Evolutionary conservation across 2,888 invertebrate genomes (phyloP).

Genomic region (Plemyria rubiginata): DNA sequence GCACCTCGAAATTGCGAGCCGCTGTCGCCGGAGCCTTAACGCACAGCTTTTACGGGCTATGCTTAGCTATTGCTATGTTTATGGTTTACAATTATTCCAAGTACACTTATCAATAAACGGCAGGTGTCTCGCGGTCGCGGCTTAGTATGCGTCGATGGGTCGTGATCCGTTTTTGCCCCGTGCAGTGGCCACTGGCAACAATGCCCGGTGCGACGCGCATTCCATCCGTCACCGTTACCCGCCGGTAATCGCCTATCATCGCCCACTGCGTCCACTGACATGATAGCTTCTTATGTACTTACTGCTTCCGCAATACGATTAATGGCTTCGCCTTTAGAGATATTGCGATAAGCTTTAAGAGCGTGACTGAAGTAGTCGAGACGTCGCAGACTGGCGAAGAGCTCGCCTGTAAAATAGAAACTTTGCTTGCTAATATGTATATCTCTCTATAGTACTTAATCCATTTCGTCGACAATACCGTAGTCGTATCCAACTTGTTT

Average conservation of each 20-base stretch:
- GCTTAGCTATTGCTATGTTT: neutral
- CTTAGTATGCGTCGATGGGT: slow-evolving; percentile 66
- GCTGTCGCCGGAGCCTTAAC: no score
- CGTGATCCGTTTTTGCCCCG: slow-evolving; percentile 70
- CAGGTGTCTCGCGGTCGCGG: slow-evolving; percentile 60
- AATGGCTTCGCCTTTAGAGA: slow-evolving; percentile 7
- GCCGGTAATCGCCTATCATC: slow-evolving; percentile 69
- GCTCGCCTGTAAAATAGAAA: neutral
- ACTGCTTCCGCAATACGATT: slow-evolving; percentile 28
- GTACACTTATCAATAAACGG: slow-evolving; percentile 43
- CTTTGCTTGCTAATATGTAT: neutral
- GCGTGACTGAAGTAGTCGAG: neutral
- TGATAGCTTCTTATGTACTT: slow-evolving; percentile 39
- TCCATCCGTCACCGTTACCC: slow-evolving; percentile 77
- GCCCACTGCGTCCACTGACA: slow-evolving; percentile 43
- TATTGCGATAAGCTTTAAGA: neutral
- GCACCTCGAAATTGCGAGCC: no score
- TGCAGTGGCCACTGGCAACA: slow-evolving; percentile 58
- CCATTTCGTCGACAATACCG: slow-evolving; percentile 15
- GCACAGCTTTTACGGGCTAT: neutral
- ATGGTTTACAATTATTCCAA: slow-evolving; percentile 9
- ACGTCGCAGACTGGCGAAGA: neutral
- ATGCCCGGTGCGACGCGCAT: slow-evolving; percentile 69
- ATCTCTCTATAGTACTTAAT: no score
- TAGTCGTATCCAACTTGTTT: slow-evolving; percentile 16